phyloP scores from a whole-genome alignment of 2,888 invertebrate genomes.

The Nephrotoma guestfalica region DNA sequence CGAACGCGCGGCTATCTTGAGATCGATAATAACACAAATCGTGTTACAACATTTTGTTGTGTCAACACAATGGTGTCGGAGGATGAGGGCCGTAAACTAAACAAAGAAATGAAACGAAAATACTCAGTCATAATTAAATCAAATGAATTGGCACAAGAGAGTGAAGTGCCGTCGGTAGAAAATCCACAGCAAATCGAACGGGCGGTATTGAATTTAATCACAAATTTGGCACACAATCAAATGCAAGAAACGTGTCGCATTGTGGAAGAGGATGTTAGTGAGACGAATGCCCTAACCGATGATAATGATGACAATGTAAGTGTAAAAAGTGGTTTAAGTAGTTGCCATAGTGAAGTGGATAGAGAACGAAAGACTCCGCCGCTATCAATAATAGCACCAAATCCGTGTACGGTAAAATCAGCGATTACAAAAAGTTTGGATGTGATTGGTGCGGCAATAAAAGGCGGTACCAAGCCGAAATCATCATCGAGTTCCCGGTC shows the following conservation, averaged over 20 bases:
- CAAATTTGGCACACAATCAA: constrained; percentile 26
- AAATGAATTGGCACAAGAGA: constrained; percentile 30
- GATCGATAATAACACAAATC: constrained; percentile 58
- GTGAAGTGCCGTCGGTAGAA: constrained; percentile 41
- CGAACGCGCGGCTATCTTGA: constrained; percentile 73
- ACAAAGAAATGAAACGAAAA: constrained; percentile 64
- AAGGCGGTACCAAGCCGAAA: neutral
- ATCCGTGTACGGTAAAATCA: constrained; percentile 26
- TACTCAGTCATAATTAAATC: constrained; percentile 55
- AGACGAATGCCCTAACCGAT: neutral
- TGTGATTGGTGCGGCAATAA: constrained; percentile 21
- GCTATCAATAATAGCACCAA: constrained; percentile 30
- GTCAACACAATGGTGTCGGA: constrained; percentile 63
- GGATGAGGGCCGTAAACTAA: constrained; percentile 55
- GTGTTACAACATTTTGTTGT: constrained; percentile 74
- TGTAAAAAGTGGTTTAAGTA: neutral
- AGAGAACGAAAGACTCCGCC: constrained; percentile 24
- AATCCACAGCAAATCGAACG: constrained; percentile 55
- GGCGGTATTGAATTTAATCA: constrained; percentile 55
- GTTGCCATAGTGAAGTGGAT: constrained; percentile 5
- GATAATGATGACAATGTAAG: neutral
- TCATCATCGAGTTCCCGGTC: constrained; percentile 22
- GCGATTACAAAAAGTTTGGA: constrained; percentile 32
- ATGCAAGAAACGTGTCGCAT: constrained; percentile 18
- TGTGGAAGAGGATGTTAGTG: constrained; percentile 11